Base-by-base conservation (phyloP, 2,113 vertebrate genomes). In the Crocuta crocuta region DNA sequence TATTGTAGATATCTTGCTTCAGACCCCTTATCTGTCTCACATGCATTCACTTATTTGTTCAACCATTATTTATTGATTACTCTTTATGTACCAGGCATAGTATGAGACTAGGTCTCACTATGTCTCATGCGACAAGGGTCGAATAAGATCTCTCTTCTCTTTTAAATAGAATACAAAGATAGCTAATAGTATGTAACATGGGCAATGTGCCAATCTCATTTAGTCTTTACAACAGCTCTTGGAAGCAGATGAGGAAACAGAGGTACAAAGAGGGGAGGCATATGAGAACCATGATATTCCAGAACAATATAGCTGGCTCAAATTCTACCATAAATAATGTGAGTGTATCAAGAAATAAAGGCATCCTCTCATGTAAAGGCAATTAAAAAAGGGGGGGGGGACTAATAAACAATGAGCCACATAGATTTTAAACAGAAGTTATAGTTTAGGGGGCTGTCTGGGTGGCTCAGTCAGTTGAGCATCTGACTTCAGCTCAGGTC, bases 191-290 rank as follows among this genome's bases (percentile, higher is more conserved):
- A n/a, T 65, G 24, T 45, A 24, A 24, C 31, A 10, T 71, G 58
- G 33, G 31, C 21, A 73, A 23, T 48, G 24, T 86, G 33, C 12
- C 84, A n/a, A 63, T 78, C 39, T 84, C 26, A 48, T 89, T 83
- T 55, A 68, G 28, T 87, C 68, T 48, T 74, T 33, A 63, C 8
- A 53, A 11, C 10, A 81, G 58, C 50, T 89, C 53, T 78, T 81
- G 79, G 82, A 89, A 95, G 70, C n/a, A 90, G 71, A 50, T n/a
- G 63, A 88, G 63, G 50, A 80, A 86, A 85, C 28, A 71, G 79
- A 70, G 73, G 23, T 39, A 74, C n/a, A 24, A 76, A 89, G 55
- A 89, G 81, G 63, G 33, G 45, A 83, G 53, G 81, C 12, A 17
- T 23, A 43, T 71, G 12, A 53, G 91, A 23, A 83, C 43, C 35